Percentiles rank a stretch among this genome's conserved stretches.
Evolutionary conservation across 2,888 invertebrate genomes (phyloP).

Genomic region (Dasypolia templi): DNA sequence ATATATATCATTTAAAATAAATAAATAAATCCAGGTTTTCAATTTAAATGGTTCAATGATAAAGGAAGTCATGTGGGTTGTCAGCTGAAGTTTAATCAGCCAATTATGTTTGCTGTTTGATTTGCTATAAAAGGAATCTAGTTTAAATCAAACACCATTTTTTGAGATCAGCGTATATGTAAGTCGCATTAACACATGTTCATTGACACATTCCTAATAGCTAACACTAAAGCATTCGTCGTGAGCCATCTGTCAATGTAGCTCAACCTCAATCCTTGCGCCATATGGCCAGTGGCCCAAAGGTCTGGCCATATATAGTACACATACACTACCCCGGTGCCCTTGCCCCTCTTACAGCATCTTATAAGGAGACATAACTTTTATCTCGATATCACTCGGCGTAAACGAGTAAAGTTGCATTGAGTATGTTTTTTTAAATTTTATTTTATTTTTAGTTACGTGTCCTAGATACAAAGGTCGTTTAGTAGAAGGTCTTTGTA

Average conservation of each 20-base stretch:
- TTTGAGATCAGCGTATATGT: slow-evolving; percentile 22
- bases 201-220: slow-evolving; percentile 50
- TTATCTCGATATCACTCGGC: slow-evolving; percentile 43
- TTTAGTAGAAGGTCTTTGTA: slow-evolving; percentile 18
- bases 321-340: slow-evolving; percentile 57
- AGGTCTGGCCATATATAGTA: slow-evolving; percentile 62
- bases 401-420: slow-evolving; percentile 46
- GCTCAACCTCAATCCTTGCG: slow-evolving; percentile 52
- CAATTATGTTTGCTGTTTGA: neutral
- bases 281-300: slow-evolving; percentile 60
- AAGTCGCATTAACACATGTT: slow-evolving; percentile 36
- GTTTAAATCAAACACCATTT: slow-evolving; percentile 27
- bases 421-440: slow-evolving; percentile 24
- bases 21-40: neutral
- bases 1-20: neutral
- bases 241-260: slow-evolving; percentile 54
- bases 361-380: slow-evolving; percentile 66
- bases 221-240: slow-evolving; percentile 36
- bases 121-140: slow-evolving; percentile 28
- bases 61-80: neutral
- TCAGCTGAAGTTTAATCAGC: neutral
- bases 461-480: slow-evolving; percentile 63
- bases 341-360: slow-evolving; percentile 69
- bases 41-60: neutral
- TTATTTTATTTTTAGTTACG: slow-evolving; percentile 48